Evolutionary conservation across 2,797 vertebrate genomes (phyloP).

Genomic region (Morus bassanus): DNA sequence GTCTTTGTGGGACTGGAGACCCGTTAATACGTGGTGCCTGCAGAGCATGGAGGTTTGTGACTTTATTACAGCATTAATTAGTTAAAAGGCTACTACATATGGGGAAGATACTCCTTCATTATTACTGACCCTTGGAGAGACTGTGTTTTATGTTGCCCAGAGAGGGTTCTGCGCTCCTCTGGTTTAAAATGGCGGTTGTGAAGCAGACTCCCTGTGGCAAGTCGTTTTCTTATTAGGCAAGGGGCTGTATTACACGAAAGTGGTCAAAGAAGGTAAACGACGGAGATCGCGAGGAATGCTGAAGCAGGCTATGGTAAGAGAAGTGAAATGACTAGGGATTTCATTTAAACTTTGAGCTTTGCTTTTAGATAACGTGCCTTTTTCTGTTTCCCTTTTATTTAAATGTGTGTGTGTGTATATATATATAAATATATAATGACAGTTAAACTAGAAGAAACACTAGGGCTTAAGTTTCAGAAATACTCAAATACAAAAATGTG

Average conservation of each 20-base stretch:
- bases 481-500: background rate
- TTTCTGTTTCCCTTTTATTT: conserved; percentile 28
- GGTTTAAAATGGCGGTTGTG: background rate
- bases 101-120: background rate
- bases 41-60: background rate
- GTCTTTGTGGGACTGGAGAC: background rate
- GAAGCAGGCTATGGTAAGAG: background rate
- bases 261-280: background rate
- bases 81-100: background rate
- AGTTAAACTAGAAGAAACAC: conserved; percentile 20
- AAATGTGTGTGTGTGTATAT: background rate
- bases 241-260: background rate
- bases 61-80: background rate
- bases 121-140: background rate
- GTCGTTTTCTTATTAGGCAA: background rate
- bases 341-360: background rate
- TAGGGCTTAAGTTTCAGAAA: conserved; percentile 10
- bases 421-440: background rate
- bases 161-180: background rate
- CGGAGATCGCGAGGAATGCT: background rate
- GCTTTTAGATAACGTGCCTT: conserved; percentile 1
- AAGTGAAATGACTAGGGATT: background rate
- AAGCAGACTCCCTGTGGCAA: background rate
- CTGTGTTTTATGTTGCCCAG: background rate
- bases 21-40: background rate